A percentile compares a stretch with the other conserved stretches of the same genome.
These are phyloP conservation scores for Diarsia dahlii DNA, from an alignment of 2,888 invertebrate genomes.

Conservation along the genomic window DNA sequence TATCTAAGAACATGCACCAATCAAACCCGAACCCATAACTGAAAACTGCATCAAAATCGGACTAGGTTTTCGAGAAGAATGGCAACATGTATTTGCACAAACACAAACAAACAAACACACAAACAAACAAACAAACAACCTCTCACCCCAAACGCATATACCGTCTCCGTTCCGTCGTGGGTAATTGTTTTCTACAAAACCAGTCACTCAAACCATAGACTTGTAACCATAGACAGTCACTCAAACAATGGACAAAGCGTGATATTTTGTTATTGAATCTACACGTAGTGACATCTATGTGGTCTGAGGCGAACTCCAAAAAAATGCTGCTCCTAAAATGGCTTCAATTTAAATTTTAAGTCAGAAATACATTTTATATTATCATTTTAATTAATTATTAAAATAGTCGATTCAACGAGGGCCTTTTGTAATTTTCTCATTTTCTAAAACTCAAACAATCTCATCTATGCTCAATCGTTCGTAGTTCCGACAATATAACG, in stretches of 20 bases:
- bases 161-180: no score
- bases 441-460: not conserved
- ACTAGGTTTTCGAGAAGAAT: no score
- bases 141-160: no score
- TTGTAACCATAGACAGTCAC: not conserved
- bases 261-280: not conserved
- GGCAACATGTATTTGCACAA: no score
- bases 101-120: no score
- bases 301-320: not conserved
- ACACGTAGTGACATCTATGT: conserved; percentile 53
- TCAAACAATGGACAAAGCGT: not conserved
- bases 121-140: no score
- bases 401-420: not conserved
- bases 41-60: no score
- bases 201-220: not conserved
- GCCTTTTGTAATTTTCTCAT: not conserved
- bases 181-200: not conserved
- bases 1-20: no score
- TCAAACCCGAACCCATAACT: no score
- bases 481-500: not conserved
- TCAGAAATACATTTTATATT: not conserved
- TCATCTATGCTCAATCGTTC: no score
- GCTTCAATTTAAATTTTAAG: not conserved
- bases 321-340: no score
- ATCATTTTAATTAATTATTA: not conserved